phyloP scores from a whole-genome alignment of 2,797 vertebrate genomes.

The Simalia tracyae region DNA sequence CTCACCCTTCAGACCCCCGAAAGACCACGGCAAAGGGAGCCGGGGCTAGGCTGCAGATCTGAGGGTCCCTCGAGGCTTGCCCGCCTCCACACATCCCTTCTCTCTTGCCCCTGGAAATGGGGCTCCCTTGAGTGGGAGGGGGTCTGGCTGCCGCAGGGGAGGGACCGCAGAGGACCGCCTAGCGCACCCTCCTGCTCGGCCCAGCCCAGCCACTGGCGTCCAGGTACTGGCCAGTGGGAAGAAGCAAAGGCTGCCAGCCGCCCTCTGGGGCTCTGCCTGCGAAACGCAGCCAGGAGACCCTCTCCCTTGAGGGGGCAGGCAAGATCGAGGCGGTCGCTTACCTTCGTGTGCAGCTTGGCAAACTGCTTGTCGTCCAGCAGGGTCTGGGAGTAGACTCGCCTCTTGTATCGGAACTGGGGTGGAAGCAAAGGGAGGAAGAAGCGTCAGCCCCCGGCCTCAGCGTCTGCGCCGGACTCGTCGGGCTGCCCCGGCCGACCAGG shows the following conservation, averaged over 20 bases:
- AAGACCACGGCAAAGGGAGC: neutral
- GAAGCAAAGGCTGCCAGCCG: neutral
- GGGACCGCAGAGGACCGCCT: neutral
- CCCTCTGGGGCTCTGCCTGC: neutral
- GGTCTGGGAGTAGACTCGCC: slow-evolving; percentile 91
- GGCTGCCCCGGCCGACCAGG: neutral
- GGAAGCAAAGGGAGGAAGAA: slow-evolving; percentile 38
- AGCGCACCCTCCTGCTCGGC: neutral
- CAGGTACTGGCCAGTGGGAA: neutral
- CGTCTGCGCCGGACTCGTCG: fast-evolving
- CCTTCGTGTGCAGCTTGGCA: slow-evolving; percentile 96
- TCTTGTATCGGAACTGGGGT: slow-evolving; percentile 94
- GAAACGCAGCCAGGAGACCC: neutral
- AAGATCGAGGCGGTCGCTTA: slow-evolving; percentile 62
- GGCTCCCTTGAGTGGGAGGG: neutral
- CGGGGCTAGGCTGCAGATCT: neutral
- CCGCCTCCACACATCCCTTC: neutral
- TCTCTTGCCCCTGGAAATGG: neutral
- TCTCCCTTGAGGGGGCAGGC: neutral
- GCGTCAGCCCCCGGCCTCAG: neutral
- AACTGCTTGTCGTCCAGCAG: slow-evolving; percentile 95
- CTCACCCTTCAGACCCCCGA: too few species aligned
- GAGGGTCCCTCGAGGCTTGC: neutral
- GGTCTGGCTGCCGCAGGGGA: neutral
- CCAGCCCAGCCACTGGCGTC: neutral